Evolutionary conservation across 2,797 vertebrate species (phyloP), one percentile per base, ranked within the genome.

Genomic region (Fratercula arctica): DNA sequence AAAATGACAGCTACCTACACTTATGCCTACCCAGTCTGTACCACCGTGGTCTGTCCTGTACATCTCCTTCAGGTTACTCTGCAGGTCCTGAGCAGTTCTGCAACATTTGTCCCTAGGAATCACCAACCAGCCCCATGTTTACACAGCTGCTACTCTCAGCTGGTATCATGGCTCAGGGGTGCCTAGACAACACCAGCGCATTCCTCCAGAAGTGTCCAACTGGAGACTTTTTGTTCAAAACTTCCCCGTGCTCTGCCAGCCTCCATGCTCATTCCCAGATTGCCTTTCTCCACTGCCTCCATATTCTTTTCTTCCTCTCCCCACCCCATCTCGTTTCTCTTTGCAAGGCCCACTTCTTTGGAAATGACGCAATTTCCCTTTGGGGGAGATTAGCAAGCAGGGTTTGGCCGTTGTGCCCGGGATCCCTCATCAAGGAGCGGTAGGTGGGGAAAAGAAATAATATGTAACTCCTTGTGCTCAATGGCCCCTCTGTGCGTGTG

Each of bases 291-390:
- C 41, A 18, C 35, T 31, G 21, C 43, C 39, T 31, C 50, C 67
- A 20, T 43, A 57, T 39, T 61, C 41, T 37, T 82, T 37, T 82
- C 43, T 48, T 21, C 60, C 51, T 56, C 51, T 86, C 26, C 57
- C 41, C 69, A 59, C 16, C 16, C 33, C 61, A 63, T 11, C 31
- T 33, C 35, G 16, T 64, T 75, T 56, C 33, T 75, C 87, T 89
- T 81, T 48, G 45, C 83, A 51, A 78, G 35, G 70, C 75, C 37
- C 25, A 45, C 67, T 82, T 76, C 84, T 87, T 89, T 94, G 72
- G 86, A 74, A 87, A 67, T 60, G 31, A 80, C 88, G 75, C 53
- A 33, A 63, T 67, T 90, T 79, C 63, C 73, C 79, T 85, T 83
- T 51, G 73, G 60, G 61, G 76, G 31, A 87, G 46, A 80, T 70